Conservation (phyloP, 2,888 invertebrate genomes). For the Acrobasis repandana region DNA sequence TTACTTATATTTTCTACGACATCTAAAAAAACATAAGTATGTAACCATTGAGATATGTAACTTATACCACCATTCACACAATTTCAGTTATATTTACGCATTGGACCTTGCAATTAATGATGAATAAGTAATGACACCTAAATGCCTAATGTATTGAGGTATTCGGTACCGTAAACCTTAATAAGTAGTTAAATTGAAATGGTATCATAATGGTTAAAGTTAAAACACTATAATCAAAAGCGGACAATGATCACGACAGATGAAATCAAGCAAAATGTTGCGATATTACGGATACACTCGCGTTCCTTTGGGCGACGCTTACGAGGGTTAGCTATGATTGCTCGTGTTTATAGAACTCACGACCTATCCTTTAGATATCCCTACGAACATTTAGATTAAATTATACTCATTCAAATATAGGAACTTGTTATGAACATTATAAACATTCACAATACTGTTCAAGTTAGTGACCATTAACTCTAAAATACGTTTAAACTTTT, state of each 20-base stretch:
- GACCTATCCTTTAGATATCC: constrained; percentile 30
- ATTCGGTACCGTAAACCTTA: no score
- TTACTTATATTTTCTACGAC: no score
- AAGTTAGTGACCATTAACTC: constrained; percentile 5
- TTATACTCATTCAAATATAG: neutral
- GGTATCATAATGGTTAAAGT: neutral
- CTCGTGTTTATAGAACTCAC: constrained; percentile 47
- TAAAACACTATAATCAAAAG: constrained; percentile 8
- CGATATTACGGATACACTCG: constrained; percentile 5
- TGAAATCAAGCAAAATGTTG: constrained; percentile 11
- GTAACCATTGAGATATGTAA: no score
- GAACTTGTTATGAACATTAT: neutral
- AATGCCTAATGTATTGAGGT: no score
- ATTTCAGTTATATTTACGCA: no score
- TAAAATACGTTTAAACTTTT: neutral
- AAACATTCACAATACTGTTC: neutral
- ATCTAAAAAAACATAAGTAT: no score
- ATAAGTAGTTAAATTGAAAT: neutral
- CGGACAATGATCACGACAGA: constrained; percentile 1
- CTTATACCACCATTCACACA: no score
- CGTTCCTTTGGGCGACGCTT: constrained; percentile 24
- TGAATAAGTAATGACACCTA: no score
- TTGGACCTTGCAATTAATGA: no score
- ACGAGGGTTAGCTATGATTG: constrained; percentile 41
- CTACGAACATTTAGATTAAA: neutral